Conservation (phyloP, 2,888 invertebrate genomes). For the Hydraecia micacea region DNA sequence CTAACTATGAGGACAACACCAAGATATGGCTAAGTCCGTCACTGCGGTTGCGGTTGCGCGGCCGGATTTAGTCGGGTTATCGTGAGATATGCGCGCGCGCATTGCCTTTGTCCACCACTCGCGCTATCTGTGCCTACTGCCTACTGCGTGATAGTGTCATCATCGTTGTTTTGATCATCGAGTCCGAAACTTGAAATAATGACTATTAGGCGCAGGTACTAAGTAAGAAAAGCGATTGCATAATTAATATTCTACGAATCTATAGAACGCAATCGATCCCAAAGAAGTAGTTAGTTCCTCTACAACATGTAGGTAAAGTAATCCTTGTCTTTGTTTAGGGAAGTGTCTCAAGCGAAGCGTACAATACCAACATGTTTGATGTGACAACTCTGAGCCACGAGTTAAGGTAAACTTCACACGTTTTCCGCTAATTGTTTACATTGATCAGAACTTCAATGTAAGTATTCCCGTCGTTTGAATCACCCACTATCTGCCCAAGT, state of each 20-base stretch:
- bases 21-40: conserved; percentile 18
- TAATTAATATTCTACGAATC: neutral
- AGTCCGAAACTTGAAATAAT: neutral
- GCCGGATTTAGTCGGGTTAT: conserved; percentile 22
- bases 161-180: conserved; percentile 11
- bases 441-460: conserved; percentile 31
- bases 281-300: neutral
- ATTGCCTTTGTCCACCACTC: conserved; percentile 18
- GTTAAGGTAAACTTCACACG: conserved; percentile 32
- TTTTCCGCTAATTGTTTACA: conserved; percentile 55
- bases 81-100: conserved; percentile 12
- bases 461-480: conserved; percentile 47
- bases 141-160: conserved; percentile 8
- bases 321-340: too few species aligned
- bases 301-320: neutral
- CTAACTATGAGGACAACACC: conserved; percentile 17
- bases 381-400: neutral
- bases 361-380: neutral
- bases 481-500: conserved; percentile 29
- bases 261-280: neutral
- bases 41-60: conserved; percentile 49
- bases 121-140: conserved; percentile 21
- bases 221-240: neutral
- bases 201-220: neutral
- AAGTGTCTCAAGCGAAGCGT: neutral